Percentiles rank a stretch among this genome's conserved stretches.
Conservation (phyloP, 2,888 invertebrate species). For the Leptura quadrifasciata region DNA sequence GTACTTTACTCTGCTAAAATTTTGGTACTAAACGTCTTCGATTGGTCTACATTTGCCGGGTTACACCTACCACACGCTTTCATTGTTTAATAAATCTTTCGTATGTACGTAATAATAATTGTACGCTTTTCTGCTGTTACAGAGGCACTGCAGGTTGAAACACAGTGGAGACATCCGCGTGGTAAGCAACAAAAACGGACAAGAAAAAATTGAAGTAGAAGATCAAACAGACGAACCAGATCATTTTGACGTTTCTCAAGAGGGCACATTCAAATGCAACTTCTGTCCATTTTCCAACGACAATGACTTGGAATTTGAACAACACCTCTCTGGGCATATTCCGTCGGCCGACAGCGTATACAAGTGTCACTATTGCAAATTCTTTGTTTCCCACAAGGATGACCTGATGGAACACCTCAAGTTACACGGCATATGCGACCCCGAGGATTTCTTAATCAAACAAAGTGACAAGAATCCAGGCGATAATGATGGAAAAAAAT, state of each 20-base stretch:
- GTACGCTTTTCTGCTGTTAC: constrained; percentile 62
- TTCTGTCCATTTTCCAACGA: constrained; percentile 84
- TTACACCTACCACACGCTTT: background rate
- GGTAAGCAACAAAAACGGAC: constrained; percentile 75
- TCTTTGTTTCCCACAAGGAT: constrained; percentile 83
- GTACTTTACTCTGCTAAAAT: no score
- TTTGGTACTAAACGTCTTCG: no score
- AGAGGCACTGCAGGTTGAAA: constrained; percentile 88
- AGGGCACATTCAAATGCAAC: constrained; percentile 76
- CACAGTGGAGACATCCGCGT: constrained; percentile 86
- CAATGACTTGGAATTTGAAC: constrained; percentile 77
- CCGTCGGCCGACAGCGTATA: constrained; percentile 81
- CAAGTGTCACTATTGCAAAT: constrained; percentile 89
- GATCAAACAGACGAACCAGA: constrained; percentile 70
- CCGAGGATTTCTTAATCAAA: constrained; percentile 77
- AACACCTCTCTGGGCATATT: constrained; percentile 83
- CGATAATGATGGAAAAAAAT: constrained; percentile 78
- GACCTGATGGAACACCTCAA: constrained; percentile 82
- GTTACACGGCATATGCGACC: constrained; percentile 79
- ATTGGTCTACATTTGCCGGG: background rate
- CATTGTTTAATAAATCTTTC: background rate
- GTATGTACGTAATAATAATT: background rate
- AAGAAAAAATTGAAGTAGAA: constrained; percentile 73
- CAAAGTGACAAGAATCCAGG: constrained; percentile 65
- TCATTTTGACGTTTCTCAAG: constrained; percentile 70